Evolutionary conservation across 2,113 vertebrate species (phyloP), one percentile per base, ranked within the genome.

Genomic region (Tinamus guttatus): DNA sequence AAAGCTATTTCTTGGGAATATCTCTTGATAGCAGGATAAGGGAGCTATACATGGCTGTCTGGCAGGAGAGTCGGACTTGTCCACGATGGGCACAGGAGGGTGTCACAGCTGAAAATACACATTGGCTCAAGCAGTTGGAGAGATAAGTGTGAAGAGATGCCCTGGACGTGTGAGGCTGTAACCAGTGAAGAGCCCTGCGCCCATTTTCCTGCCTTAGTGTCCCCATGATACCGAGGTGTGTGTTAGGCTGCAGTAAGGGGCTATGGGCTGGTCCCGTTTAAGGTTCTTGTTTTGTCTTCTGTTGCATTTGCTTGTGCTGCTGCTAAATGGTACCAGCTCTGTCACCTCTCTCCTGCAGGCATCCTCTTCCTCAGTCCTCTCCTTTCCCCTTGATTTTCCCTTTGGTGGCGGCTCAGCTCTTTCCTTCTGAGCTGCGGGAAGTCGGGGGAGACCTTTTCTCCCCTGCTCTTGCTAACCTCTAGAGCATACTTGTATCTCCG

Each of bases 401-500:
- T 59, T 54, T 22, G 36, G 17, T 63, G 20, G 18, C 6, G 14
- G 19, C 49, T 41, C 69, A 54, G 10, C 36, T 63, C 6, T 51
- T 25, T 90, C 32, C 24, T 10, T 65, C 12, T 65, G 14, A 77
- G 47, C n/a, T 38, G 11, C 59, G 49, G 78, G 60, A 90, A 80
- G 49, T 11, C 34, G 49, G 14, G 43, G 36, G 56, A 15, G 11
- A 11, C 25, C 19, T 74, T 74, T 49, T 59, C 56, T 89, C 28
- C 52, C 13, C 8, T 34, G 58, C 38, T 79, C 0, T 0, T 71
- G 65, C 24, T 68, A 8, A 40, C 45, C n/a, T 45, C 56, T 38
- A 60, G 41, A 69, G 64, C 74, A 79, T 79, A 47, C 0, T 0
- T 6, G 28, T 25, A 9, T 81, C 45, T 79, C 36, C 18, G 71